Evolutionary conservation across 2,888 invertebrate genomes (phyloP).

Genomic region (Coenonympha glycerion): DNA sequence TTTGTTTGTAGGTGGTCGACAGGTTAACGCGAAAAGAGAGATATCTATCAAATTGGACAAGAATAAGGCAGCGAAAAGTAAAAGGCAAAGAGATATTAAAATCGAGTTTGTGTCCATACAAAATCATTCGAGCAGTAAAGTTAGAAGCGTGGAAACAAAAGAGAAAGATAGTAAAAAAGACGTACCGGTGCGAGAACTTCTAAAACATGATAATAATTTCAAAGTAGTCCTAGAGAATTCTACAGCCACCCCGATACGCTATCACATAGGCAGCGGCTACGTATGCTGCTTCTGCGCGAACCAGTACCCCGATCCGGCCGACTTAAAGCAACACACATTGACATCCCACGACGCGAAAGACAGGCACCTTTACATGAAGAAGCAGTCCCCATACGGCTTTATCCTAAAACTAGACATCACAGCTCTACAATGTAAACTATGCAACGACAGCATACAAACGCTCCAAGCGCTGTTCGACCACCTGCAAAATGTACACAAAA

Average conservation of each 20-base stretch:
- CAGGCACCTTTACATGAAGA: slow-evolving; percentile 10
- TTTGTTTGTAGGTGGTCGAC: slow-evolving; percentile 16
- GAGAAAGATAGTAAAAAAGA: slow-evolving; percentile 6
- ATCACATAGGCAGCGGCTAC: slow-evolving; percentile 29
- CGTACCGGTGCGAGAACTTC: neutral
- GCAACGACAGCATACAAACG: slow-evolving; percentile 35
- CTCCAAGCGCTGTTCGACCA: slow-evolving; percentile 48
- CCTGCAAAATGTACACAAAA: slow-evolving; percentile 42
- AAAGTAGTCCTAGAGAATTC: slow-evolving; percentile 10
- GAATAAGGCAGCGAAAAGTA: slow-evolving; percentile 3
- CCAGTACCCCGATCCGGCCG: slow-evolving; percentile 30
- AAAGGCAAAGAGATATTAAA: slow-evolving; percentile 1
- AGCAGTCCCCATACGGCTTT: slow-evolving; percentile 19
- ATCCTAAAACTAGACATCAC: slow-evolving; percentile 53
- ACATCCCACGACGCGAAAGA: slow-evolving; percentile 10
- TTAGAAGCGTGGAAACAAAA: neutral
- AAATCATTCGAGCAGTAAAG: neutral
- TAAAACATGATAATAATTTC: slow-evolving; percentile 10
- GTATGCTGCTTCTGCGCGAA: slow-evolving; percentile 31
- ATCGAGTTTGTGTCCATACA: neutral
- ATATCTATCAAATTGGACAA: slow-evolving; percentile 7
- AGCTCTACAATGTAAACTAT: slow-evolving; percentile 43
- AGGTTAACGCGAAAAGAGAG: slow-evolving; percentile 10
- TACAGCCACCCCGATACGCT: slow-evolving; percentile 40
- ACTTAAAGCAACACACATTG: slow-evolving; percentile 32